phyloP scores from a whole-genome alignment of 35 echinoderm and acorn worm genomes.

The Strongylocentrotus purpuratus region DNA sequence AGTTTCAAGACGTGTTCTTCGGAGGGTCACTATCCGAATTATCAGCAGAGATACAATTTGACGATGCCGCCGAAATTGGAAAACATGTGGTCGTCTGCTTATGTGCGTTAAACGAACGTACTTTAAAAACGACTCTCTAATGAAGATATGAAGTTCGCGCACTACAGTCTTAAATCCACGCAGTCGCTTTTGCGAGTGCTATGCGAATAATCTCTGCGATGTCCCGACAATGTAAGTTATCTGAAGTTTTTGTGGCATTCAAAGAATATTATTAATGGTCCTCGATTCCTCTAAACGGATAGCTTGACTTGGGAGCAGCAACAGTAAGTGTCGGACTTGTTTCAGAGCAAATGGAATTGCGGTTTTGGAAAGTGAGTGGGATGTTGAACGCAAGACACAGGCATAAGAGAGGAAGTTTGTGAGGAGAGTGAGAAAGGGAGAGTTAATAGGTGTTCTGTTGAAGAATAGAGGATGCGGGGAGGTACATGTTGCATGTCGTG shows the following conservation, averaged over 20 bases:
- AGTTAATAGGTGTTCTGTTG: not conserved
- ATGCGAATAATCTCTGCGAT: not conserved
- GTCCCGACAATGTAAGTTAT: not conserved
- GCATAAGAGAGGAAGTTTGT: not conserved
- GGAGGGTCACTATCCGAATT: not conserved
- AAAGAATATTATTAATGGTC: not conserved
- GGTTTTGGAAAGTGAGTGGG: not conserved
- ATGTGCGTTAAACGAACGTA: not conserved
- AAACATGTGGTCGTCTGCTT: not conserved
- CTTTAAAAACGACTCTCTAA: not conserved
- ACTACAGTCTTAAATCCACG: not conserved
- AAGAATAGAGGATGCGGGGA: not conserved
- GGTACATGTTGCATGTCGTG: not conserved
- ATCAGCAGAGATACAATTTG: not conserved
- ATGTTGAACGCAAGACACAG: not conserved
- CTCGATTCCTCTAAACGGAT: not conserved
- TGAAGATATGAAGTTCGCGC: not conserved
- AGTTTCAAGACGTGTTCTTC: not conserved
- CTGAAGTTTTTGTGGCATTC: not conserved
- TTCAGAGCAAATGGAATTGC: not conserved
- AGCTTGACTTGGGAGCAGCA: not conserved
- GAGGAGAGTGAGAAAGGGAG: not conserved
- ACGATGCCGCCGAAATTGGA: not conserved
- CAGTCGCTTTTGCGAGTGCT: not conserved
- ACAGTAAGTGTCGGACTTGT: not conserved